Conservation (phyloP, 2,113 vertebrate species). For the Motacilla tschutschensis region DNA sequence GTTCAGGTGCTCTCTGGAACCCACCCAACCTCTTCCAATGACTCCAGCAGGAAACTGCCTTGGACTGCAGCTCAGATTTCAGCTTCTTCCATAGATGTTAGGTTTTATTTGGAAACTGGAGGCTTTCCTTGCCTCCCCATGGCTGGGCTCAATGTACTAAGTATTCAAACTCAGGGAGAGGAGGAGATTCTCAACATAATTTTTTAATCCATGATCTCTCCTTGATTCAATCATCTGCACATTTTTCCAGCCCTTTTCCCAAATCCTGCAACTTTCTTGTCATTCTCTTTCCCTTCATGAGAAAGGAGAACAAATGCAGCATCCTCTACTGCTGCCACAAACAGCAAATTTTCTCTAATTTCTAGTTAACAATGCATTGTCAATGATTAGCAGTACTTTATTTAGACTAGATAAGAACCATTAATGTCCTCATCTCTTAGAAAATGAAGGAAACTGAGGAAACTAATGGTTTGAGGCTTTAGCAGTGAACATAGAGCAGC, state of each 20-base stretch:
- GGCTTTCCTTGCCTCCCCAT: neutral
- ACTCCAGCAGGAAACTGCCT: neutral
- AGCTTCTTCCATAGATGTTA: neutral
- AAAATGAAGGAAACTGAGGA: neutral
- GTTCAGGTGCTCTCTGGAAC: neutral
- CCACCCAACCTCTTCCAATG: neutral
- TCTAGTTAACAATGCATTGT: neutral
- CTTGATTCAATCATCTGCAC: neutral
- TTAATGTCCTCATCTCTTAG: neutral
- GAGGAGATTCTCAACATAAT: neutral
- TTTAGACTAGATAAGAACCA: neutral
- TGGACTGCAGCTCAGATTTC: neutral
- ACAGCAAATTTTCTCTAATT: neutral
- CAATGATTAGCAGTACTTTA: neutral
- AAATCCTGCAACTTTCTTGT: neutral
- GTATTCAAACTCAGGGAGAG: neutral
- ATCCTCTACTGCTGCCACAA: neutral
- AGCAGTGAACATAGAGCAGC: neutral
- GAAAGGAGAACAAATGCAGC: neutral
- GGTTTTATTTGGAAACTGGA: neutral
- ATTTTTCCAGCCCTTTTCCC: neutral
- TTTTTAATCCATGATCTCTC: neutral
- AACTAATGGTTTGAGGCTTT: neutral
- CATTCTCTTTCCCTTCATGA: neutral
- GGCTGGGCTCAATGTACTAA: accelerated